Percentiles rank a stretch among this genome's conserved stretches.
Evolutionary conservation across 64 coral and sea anemone species (phyloP).

Genomic region (Porites australiensis): DNA sequence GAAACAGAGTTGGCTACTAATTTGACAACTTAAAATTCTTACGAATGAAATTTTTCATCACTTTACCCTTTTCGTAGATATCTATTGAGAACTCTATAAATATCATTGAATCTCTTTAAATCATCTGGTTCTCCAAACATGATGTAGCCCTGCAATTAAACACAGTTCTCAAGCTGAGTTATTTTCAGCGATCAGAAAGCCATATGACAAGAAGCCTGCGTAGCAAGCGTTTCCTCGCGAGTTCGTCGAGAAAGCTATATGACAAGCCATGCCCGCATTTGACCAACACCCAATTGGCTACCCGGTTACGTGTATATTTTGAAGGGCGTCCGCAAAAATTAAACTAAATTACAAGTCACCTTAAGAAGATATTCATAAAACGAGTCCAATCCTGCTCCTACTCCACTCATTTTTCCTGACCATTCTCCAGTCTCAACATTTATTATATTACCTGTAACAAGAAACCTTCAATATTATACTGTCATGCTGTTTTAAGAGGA

Average conservation of each 20-base stretch:
- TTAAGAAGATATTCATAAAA: constrained; percentile 99
- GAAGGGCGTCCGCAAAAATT: too few relatives aligned
- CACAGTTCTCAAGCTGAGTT: neutral
- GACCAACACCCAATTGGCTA: too few relatives aligned
- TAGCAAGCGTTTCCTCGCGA: too few relatives aligned
- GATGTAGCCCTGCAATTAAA: constrained; percentile 84
- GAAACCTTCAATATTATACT: too few relatives aligned
- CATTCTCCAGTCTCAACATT: constrained; percentile 88
- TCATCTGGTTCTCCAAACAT: constrained; percentile 96
- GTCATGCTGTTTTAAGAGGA: too few relatives aligned
- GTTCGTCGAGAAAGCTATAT: too few relatives aligned
- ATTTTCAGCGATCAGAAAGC: neutral
- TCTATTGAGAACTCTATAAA: constrained; percentile 80
- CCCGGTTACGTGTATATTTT: too few relatives aligned
- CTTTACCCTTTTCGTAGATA: constrained; percentile 87
- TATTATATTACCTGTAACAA: constrained; percentile 83
- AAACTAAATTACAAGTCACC: constrained; percentile 40
- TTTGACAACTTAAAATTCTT: too few relatives aligned
- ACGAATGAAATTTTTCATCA: neutral
- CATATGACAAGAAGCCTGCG: too few relatives aligned
- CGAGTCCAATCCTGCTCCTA: constrained; percentile 97
- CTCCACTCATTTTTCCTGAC: constrained; percentile 92
- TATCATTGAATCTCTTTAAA: constrained; percentile 93
- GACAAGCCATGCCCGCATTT: too few relatives aligned
- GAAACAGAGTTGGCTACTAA: neutral